Base-by-base conservation (phyloP, 2,797 vertebrate species). In the Rhinoraja longicauda region DNA sequence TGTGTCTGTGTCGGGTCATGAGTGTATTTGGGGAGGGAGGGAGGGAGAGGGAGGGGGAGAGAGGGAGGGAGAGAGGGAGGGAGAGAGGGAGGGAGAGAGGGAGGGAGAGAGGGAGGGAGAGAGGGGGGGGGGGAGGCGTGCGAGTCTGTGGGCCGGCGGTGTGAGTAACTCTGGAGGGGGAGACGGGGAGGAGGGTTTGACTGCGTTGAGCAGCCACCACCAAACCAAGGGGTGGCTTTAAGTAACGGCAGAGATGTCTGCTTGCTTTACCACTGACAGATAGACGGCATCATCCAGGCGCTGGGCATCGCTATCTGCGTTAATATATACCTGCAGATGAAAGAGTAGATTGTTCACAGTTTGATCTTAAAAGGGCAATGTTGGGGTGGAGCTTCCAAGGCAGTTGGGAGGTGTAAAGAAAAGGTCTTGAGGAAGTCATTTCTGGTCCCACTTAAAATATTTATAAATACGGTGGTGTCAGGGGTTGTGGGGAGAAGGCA, bases 281-380 rank as follows among this genome's bases (percentile, higher is more conserved):
- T 92, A 92, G 45, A 75, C 92, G 70, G 19, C 32, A 10, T 36
- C 88, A 53, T 1, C 21, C 45, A 39, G 10, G 9, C 88, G 4
- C 86, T 21, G 29, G 8, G 12, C 32, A n/a, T 92, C 29, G 39
- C 70, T 73, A 21, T 73, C 36, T 26, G 13, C 70, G 39, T 15
- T 24, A 32, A 6, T 70, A 39, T 70, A 24, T 39, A 45, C 72
- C 19, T 90, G 67, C 32, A 67, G 24, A 15, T 24, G 59, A 84
- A n/a, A n/a, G 59, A 57, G 36, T 26, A 29, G 21, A 72, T 64
- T 12, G 67, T 19, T 21, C 2, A 45, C 24, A 21, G 64, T 70
- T 90, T 24, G 21, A 5, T 72, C 88, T 91, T 73, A 92, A 75
- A 75, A 29, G 70, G 39, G 90, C 90, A 92, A 73, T 75, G 36